These are phyloP conservation scores for Saccostrea glomerata DNA, from an alignment of 1,140 invertebrate genomes.

Conservation along the genomic window DNA sequence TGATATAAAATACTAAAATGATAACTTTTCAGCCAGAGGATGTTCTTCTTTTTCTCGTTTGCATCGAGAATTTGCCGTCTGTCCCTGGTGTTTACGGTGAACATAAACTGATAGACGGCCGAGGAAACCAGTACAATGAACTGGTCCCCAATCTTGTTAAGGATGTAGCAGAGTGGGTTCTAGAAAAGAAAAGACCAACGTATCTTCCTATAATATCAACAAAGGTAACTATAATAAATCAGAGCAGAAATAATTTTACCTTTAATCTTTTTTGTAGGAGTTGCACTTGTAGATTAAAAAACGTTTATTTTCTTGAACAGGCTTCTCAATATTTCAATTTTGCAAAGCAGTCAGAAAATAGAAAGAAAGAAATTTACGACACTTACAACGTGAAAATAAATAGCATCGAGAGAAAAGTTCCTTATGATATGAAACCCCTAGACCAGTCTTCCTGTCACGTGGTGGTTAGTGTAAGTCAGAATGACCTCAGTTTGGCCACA, in stretches of 20 bases:
- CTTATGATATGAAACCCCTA: background rate
- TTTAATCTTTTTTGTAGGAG: background rate
- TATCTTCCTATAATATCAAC: background rate
- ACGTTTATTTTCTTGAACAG: background rate
- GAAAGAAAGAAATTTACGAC: background rate
- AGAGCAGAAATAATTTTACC: background rate
- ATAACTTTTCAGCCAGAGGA: background rate
- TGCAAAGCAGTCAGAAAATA: background rate
- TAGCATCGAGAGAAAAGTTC: background rate
- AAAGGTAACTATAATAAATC: background rate
- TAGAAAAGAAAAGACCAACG: background rate
- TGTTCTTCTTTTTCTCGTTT: constrained; percentile 19
- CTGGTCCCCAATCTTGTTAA: constrained; percentile 14
- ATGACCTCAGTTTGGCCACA: background rate
- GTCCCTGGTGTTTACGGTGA: background rate
- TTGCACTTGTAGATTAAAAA: background rate
- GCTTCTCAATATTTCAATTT: background rate
- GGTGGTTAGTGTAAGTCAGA: constrained; percentile 1
- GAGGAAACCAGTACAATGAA: background rate
- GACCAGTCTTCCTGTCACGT: background rate
- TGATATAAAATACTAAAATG: background rate
- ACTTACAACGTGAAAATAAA: background rate
- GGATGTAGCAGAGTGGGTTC: background rate
- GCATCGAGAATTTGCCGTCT: constrained; percentile 8
- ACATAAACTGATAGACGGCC: background rate